A percentile compares a stretch with the other conserved stretches of the same genome.
These are phyloP conservation scores for Diorhabda elongata DNA, from an alignment of 1,140 invertebrate species.

Conservation along the genomic window DNA sequence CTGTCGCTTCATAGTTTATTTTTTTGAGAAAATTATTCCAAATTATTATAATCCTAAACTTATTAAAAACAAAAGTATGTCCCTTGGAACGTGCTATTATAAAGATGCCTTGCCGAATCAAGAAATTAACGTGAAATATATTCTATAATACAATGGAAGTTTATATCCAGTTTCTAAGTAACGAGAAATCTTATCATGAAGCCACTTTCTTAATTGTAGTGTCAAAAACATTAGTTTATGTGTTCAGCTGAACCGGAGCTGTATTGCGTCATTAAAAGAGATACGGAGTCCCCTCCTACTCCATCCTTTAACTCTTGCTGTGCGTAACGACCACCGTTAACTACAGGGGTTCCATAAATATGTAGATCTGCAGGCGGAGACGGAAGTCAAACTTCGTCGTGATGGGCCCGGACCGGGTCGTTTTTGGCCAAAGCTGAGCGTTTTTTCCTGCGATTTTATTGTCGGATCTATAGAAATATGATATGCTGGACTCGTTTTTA, in stretches of 20 bases:
- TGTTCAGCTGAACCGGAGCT: background rate
- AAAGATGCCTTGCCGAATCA: too few relatives aligned
- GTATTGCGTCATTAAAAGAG: background rate
- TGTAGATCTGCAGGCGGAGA: constrained; percentile 15
- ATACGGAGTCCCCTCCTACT: background rate
- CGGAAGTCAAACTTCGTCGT: constrained; percentile 2
- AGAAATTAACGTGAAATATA: too few relatives aligned
- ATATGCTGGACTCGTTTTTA: background rate
- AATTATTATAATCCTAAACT: too few relatives aligned
- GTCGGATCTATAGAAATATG: constrained; percentile 11
- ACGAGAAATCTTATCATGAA: too few relatives aligned
- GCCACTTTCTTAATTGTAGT: too few relatives aligned
- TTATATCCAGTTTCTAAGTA: too few relatives aligned
- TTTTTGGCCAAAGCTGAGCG: background rate
- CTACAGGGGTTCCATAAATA: constrained; percentile 19
- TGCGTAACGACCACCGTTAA: constrained; percentile 19
- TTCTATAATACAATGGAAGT: too few relatives aligned
- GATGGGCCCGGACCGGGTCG: background rate
- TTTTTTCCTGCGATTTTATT: constrained; percentile 8
- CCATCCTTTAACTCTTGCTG: constrained; percentile 4
- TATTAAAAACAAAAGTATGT: too few relatives aligned
- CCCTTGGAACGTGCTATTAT: too few relatives aligned
- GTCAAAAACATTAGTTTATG: too few relatives aligned
- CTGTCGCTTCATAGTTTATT: too few relatives aligned
- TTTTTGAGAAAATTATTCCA: too few relatives aligned